These are phyloP conservation scores for Lymantria dispar DNA, from an alignment of 2,888 invertebrate species.

Conservation along the genomic window DNA sequence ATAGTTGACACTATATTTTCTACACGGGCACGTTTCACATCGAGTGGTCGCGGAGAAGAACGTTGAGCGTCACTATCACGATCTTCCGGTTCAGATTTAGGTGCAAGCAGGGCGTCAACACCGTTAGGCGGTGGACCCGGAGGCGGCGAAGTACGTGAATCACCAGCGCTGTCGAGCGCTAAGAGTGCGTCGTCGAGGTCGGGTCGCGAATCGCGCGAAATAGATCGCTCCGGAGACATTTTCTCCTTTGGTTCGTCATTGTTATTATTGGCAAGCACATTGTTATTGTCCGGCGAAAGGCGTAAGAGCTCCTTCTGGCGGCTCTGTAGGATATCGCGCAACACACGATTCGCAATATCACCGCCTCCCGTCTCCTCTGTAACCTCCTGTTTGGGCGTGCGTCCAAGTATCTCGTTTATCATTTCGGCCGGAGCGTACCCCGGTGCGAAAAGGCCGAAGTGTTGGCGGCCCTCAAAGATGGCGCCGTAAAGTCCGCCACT, in stretches of 20 bases:
- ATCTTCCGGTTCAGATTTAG: conserved; percentile 86
- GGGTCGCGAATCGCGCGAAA: conserved; percentile 84
- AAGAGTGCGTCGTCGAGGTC: conserved; percentile 84
- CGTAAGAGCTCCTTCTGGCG: conserved; percentile 91
- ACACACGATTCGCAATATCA: conserved; percentile 90
- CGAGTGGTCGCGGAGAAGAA: conserved; percentile 84
- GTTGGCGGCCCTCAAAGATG: conserved; percentile 91
- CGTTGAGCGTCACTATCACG: conserved; percentile 83
- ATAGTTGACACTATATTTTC: conserved; percentile 97
- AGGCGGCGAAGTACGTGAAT: conserved; percentile 77
- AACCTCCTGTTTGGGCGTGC: conserved; percentile 88
- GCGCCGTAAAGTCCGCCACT: conserved; percentile 94
- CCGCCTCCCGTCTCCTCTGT: conserved; percentile 76
- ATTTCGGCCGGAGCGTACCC: conserved; percentile 95
- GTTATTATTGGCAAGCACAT: conserved; percentile 81
- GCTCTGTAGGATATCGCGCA: conserved; percentile 94
- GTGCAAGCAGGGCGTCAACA: conserved; percentile 81
- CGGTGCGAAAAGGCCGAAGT: conserved; percentile 91
- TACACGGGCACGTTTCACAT: conserved; percentile 95
- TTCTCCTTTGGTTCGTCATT: conserved; percentile 81
- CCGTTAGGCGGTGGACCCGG: conserved; percentile 75
- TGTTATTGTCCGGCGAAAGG: conserved; percentile 83
- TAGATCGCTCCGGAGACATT: conserved; percentile 83
- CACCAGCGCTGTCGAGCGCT: conserved; percentile 81
- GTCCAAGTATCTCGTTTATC: conserved; percentile 94